Percentiles rank a stretch among this genome's conserved stretches.
Evolutionary conservation across 2,888 invertebrate species (phyloP).

Genomic region (Hylaea fasciaria): DNA sequence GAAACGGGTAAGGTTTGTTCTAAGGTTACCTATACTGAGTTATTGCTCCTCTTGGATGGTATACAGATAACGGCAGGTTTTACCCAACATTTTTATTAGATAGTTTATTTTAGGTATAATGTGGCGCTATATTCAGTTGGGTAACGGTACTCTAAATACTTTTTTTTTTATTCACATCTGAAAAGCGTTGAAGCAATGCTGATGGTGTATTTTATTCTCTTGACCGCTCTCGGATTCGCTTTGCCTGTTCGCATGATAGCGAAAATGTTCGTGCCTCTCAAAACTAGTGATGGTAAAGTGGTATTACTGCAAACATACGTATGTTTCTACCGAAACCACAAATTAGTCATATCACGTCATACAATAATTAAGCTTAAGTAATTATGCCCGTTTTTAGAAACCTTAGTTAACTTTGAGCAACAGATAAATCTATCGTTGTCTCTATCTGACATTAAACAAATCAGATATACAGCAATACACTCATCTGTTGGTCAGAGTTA

Average conservation of each 20-base stretch:
- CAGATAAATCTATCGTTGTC: no score
- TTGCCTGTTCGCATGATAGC: slow-evolving; percentile 14
- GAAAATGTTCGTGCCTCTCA: slow-evolving; percentile 7
- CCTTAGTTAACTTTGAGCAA: no score
- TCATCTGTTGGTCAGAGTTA: no score
- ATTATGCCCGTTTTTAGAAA: no score
- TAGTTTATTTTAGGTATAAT: no score
- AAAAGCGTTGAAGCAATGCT: slow-evolving; percentile 5
- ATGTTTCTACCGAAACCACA: not conserved
- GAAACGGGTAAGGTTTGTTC: not conserved
- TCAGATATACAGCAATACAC: no score
- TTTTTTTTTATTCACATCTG: slow-evolving; percentile 16
- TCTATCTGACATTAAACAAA: no score
- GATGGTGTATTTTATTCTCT: slow-evolving; percentile 8
- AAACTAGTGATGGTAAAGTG: not conserved
- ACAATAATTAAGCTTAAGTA: no score
- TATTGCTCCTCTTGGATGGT: no score
- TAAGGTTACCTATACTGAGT: no score
- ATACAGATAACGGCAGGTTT: no score
- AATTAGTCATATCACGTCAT: not conserved
- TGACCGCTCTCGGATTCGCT: not conserved
- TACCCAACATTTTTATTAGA: no score
- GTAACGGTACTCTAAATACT: slow-evolving; percentile 16
- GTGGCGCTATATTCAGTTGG: not conserved
- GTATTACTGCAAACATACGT: not conserved